Evolutionary conservation across 2,888 invertebrate genomes (phyloP).

Genomic region (Lithophane semibrunnea): DNA sequence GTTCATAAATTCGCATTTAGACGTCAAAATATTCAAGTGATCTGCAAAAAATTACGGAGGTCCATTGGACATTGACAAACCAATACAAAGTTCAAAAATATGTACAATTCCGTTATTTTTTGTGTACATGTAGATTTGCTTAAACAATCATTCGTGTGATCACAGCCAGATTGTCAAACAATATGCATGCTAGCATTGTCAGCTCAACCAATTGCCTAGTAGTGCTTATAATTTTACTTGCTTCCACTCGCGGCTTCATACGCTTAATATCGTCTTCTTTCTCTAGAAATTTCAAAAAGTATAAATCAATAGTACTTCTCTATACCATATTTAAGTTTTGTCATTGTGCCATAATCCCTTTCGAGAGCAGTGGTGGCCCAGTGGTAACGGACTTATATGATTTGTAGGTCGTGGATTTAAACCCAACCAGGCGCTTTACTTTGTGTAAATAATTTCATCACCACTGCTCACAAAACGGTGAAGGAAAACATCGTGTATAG

Average conservation of each 20-base stretch:
- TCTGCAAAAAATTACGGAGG: not conserved
- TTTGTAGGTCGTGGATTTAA: too few relatives aligned
- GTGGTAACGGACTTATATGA: too few relatives aligned
- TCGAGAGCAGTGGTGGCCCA: too few relatives aligned
- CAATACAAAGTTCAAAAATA: constrained; percentile 28
- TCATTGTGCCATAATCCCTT: not conserved
- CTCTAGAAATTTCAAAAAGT: not conserved
- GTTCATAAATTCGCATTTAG: not conserved
- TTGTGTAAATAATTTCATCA: too few relatives aligned
- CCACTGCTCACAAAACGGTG: too few relatives aligned
- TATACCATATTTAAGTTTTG: not conserved
- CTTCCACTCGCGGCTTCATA: not conserved
- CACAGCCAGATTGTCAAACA: constrained; percentile 6
- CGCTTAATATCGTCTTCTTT: not conserved
- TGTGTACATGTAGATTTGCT: constrained; percentile 5
- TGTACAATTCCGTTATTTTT: not conserved
- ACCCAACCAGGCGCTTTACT: too few relatives aligned
- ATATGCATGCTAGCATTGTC: not conserved
- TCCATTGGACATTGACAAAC: not conserved
- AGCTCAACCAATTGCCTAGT: not conserved
- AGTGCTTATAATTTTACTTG: not conserved
- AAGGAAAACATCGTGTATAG: too few relatives aligned
- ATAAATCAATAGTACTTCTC: not conserved
- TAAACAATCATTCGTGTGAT: constrained; percentile 2
- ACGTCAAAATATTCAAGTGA: constrained; percentile 15